Evolutionary conservation across 2,113 vertebrate species (phyloP).

Genomic region (Corynorhinus townsendii): DNA sequence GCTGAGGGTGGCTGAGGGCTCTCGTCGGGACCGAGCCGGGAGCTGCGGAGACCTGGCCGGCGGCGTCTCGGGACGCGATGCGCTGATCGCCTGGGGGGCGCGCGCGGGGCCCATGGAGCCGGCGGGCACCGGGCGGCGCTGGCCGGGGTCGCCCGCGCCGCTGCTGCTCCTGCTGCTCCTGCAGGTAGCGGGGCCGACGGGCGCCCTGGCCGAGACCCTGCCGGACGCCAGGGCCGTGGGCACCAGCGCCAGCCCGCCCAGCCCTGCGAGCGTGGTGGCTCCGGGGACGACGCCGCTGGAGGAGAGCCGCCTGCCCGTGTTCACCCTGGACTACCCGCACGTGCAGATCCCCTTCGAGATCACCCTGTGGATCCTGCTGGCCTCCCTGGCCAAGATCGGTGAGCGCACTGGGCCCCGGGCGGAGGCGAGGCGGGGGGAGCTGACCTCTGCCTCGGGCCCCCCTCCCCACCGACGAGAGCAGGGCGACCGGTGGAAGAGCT

Average conservation of each 20-base stretch:
- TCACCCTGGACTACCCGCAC: conserved; percentile 91
- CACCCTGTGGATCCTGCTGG: conserved; percentile 95
- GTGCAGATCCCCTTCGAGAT: conserved; percentile 97
- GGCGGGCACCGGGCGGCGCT: not conserved
- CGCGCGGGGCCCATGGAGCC: not conserved
- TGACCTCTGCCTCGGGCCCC: not conserved
- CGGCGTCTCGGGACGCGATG: conserved; percentile 15
- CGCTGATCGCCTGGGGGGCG: conserved; percentile 2
- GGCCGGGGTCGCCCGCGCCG: conserved; percentile 5
- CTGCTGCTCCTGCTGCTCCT: conserved; percentile 38
- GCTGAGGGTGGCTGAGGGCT: conserved; percentile 5
- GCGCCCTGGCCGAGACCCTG: conserved; percentile 49
- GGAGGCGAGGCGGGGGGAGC: not conserved
- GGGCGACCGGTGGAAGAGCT: not conserved
- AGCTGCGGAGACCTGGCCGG: not conserved
- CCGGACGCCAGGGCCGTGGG: conserved; percentile 40
- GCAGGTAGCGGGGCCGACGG: conserved; percentile 46
- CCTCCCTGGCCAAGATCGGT: conserved; percentile 97
- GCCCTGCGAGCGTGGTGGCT: conserved; percentile 71
- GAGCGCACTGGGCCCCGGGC: conserved; percentile 68
- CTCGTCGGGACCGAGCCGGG: too few species aligned
- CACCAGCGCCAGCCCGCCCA: conserved; percentile 60
- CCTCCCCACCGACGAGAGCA: not conserved
- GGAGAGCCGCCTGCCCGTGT: conserved; percentile 85
- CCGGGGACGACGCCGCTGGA: conserved; percentile 75